Evolutionary conservation across 2,113 vertebrate species (phyloP).

Genomic region (Percina caprodes): DNA sequence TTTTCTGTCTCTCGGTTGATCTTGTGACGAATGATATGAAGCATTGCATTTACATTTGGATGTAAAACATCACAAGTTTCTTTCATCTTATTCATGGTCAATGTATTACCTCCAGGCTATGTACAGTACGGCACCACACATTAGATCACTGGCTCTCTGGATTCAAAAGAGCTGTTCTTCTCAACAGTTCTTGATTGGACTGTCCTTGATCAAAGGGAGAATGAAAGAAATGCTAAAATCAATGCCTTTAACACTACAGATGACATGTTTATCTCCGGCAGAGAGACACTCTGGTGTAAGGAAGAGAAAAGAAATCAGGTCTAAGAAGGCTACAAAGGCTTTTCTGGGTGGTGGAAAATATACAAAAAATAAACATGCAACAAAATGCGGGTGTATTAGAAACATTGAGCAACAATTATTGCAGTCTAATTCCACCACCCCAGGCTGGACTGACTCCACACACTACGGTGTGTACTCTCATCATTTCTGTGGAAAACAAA

Average conservation of each 20-base stretch:
- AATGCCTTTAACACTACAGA: conserved; percentile 23
- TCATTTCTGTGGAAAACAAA: not conserved
- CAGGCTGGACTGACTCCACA: not conserved
- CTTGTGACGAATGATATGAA: conserved; percentile 49
- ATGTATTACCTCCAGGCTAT: conserved; percentile 41
- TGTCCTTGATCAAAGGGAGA: conserved; percentile 40
- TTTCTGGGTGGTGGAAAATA: not conserved
- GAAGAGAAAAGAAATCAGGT: not conserved
- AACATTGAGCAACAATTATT: not conserved
- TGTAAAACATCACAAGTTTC: conserved; percentile 35
- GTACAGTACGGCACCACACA: conserved; percentile 32
- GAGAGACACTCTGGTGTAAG: not conserved
- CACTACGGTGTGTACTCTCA: not conserved
- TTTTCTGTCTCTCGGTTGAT: conserved; percentile 12
- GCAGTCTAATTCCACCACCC: not conserved
- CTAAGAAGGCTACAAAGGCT: not conserved
- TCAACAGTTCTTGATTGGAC: conserved; percentile 35
- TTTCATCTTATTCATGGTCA: conserved; percentile 61
- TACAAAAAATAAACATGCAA: not conserved
- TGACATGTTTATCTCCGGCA: conserved; percentile 23
- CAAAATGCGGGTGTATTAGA: not conserved
- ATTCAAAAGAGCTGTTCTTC: conserved; percentile 39
- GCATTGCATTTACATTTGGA: conserved; percentile 12
- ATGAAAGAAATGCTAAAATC: conserved; percentile 40
- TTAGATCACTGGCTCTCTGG: not conserved